These are phyloP conservation scores for Amblyopsis hoosieri DNA, from an alignment of 2,797 vertebrate species.

Conservation along the genomic window DNA sequence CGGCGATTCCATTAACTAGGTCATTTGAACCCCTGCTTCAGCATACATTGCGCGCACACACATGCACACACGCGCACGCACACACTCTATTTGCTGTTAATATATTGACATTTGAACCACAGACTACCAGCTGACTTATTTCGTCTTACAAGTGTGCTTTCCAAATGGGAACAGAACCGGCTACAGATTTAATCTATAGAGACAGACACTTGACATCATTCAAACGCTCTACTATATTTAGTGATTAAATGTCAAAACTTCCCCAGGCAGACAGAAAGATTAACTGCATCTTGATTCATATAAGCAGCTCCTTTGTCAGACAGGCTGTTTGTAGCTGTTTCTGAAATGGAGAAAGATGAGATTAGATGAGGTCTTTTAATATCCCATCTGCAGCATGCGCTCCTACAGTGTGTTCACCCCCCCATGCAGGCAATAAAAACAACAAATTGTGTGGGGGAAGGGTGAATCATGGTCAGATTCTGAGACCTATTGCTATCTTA, in stretches of 20 bases:
- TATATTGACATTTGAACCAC: conserved; percentile 59
- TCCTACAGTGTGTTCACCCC: background rate
- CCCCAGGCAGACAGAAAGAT: conserved; percentile 14
- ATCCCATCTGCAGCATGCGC: conserved; percentile 12
- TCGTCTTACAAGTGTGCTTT: conserved; percentile 19
- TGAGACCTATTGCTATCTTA: too few species aligned
- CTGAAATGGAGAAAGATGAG: conserved; percentile 20
- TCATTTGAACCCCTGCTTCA: conserved; percentile 46
- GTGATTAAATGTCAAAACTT: conserved; percentile 64
- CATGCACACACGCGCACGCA: conserved; percentile 13
- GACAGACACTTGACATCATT: conserved; percentile 58
- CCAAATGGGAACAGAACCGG: conserved; percentile 22
- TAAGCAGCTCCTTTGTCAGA: conserved; percentile 30
- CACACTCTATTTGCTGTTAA: conserved; percentile 38
- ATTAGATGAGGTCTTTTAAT: conserved; percentile 50
- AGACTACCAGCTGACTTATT: conserved; percentile 36
- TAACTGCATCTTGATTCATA: conserved; percentile 46
- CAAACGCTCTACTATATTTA: conserved; percentile 47
- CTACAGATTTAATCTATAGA: conserved; percentile 40
- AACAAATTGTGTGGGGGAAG: too few species aligned
- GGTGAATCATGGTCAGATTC: too few species aligned
- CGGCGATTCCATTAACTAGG: conserved; percentile 62
- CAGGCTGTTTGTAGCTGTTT: conserved; percentile 24
- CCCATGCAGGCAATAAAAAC: too few species aligned
- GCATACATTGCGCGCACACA: background rate